Conservation (phyloP, 1,140 invertebrate species). For the Drosophila ananassae region DNA sequence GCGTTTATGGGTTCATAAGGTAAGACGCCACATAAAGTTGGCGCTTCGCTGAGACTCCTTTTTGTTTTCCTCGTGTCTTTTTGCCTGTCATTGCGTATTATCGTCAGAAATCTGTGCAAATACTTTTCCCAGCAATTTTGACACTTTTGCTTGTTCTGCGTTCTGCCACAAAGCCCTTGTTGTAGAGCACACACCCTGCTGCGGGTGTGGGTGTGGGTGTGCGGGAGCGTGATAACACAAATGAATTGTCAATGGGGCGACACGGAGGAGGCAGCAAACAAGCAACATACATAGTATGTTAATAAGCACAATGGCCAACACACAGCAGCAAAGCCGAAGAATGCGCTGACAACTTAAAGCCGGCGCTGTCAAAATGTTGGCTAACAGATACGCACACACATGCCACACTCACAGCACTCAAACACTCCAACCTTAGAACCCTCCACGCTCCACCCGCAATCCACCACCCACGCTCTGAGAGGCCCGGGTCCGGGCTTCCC, state of each 20-base stretch:
- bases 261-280: slow-evolving; percentile 51
- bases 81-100: slow-evolving; percentile 46
- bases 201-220: neutral
- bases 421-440: neutral
- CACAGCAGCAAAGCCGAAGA: slow-evolving; percentile 44
- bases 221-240: slow-evolving; percentile 53
- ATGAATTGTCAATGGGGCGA: slow-evolving; percentile 76
- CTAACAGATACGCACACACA: slow-evolving; percentile 35
- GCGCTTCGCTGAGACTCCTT: neutral
- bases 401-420: neutral
- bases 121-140: slow-evolving; percentile 49
- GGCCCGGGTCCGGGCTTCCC: slow-evolving; percentile 4
- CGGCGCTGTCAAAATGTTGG: slow-evolving; percentile 72
- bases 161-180: slow-evolving; percentile 50
- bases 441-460: neutral
- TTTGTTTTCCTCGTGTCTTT: slow-evolving; percentile 7
- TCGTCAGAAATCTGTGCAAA: slow-evolving; percentile 43
- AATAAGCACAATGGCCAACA: slow-evolving; percentile 62
- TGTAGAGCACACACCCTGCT: neutral
- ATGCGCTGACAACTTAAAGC: slow-evolving; percentile 79
- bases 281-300: slow-evolving; percentile 59
- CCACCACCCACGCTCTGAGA: neutral
- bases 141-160: slow-evolving; percentile 39
- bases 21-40: neutral
- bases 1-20: neutral